These are phyloP conservation scores for Schizopygopsis malacanthus DNA, from an alignment of 2,797 vertebrate species.

Conservation along the genomic window DNA sequence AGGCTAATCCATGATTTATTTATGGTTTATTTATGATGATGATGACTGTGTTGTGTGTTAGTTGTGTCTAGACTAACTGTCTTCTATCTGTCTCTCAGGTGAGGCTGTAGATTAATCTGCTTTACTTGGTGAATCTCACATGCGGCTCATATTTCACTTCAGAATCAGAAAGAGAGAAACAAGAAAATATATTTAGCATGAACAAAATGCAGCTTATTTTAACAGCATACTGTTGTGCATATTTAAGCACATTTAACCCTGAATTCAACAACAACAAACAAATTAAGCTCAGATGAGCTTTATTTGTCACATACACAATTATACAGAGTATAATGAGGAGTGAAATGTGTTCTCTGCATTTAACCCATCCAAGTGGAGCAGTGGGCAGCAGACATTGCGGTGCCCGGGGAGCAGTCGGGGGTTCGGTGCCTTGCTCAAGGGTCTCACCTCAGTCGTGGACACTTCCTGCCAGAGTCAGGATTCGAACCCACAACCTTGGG, in stretches of 20 bases:
- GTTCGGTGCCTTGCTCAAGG: no score
- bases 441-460: no score
- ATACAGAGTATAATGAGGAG: no score
- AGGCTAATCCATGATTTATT: no score
- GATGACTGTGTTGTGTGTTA: constrained; percentile 6
- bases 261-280: background rate
- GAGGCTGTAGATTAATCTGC: constrained; percentile 20
- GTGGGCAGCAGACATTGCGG: no score
- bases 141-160: background rate
- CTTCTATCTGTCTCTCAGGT: constrained; percentile 33
- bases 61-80: constrained; percentile 31
- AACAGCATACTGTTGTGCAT: background rate
- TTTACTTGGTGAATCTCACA: background rate
- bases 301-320: no score
- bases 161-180: background rate
- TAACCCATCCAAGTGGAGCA: no score
- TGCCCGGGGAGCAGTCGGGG: no score
- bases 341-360: no score
- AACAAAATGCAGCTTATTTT: background rate
- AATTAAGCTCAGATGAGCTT: no score
- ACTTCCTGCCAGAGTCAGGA: no score
- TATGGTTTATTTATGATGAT: background rate
- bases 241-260: background rate
- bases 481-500: no score
- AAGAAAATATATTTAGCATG: background rate